A percentile compares a stretch with the other conserved stretches of the same genome.
These are phyloP conservation scores for Keiferia lycopersicella DNA, from an alignment of 2,888 invertebrate species.

Conservation along the genomic window DNA sequence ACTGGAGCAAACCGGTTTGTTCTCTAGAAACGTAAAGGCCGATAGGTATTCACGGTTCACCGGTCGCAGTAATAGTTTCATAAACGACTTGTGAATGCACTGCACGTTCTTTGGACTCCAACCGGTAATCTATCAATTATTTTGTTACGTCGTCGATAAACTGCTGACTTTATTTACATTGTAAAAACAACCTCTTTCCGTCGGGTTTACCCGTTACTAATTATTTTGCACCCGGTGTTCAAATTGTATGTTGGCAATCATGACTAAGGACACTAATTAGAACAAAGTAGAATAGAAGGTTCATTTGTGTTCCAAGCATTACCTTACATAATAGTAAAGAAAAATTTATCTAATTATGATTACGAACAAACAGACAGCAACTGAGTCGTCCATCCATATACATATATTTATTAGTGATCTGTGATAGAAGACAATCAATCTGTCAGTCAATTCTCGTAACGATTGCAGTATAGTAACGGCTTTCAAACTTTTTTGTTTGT, in stretches of 20 bases:
- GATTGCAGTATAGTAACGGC: neutral
- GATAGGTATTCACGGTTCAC: neutral
- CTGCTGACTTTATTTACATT: too few relatives aligned
- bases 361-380: neutral
- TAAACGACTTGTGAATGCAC: neutral
- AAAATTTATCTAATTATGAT: too few relatives aligned
- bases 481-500: too few relatives aligned
- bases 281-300: too few relatives aligned
- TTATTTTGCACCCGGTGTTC: too few relatives aligned
- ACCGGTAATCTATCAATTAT: neutral
- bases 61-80: neutral
- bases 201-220: neutral
- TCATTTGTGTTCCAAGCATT: too few relatives aligned
- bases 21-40: neutral
- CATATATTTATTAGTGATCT: too few relatives aligned
- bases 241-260: too few relatives aligned
- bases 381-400: too few relatives aligned
- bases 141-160: neutral
- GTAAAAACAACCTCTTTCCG: neutral
- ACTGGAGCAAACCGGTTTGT: slow-evolving; percentile 14
- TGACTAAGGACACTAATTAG: too few relatives aligned
- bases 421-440: too few relatives aligned
- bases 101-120: neutral
- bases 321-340: too few relatives aligned
- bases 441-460: neutral